Evolutionary conservation across 2,113 vertebrate genomes (phyloP).

Genomic region (Tautogolabrus adspersus): DNA sequence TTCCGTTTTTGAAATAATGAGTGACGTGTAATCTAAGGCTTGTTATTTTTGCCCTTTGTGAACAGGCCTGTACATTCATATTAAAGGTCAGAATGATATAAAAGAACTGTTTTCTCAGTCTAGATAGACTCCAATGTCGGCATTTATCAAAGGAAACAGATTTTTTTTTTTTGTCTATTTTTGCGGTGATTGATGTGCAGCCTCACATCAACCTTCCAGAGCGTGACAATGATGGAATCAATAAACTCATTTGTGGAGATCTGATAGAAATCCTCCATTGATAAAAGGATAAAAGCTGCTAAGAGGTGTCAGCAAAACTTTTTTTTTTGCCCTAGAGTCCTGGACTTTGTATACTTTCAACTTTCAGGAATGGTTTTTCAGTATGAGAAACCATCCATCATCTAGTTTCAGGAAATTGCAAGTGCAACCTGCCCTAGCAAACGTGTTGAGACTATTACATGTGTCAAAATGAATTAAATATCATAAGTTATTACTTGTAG

Average conservation of each 20-base stretch:
- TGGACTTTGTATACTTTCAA: constrained; percentile 3
- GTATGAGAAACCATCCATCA: background rate
- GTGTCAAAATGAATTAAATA: background rate
- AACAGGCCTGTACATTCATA: constrained; percentile 66
- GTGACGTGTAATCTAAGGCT: constrained; percentile 73
- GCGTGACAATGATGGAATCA: constrained; percentile 61
- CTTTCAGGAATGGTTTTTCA: background rate
- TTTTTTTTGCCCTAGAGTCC: background rate
- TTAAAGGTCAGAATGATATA: constrained; percentile 79
- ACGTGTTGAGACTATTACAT: background rate
- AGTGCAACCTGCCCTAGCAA: background rate
- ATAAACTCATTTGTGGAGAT: constrained; percentile 71
- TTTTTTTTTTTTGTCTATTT: constrained; percentile 38
- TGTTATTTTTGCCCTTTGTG: constrained; percentile 77
- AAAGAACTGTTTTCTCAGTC: constrained; percentile 64
- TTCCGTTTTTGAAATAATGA: constrained; percentile 60
- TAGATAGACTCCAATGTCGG: constrained; percentile 23
- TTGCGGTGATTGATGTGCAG: constrained; percentile 62
- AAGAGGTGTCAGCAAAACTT: constrained; percentile 49
- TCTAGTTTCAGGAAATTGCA: background rate
- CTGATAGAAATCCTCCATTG: constrained; percentile 56
- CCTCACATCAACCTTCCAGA: constrained; percentile 51
- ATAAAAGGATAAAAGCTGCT: constrained; percentile 53
- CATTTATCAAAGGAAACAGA: constrained; percentile 52
- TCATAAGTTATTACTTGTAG: background rate